Evolutionary conservation across 1,140 invertebrate species (phyloP), one percentile per base, ranked within the genome.

Genomic region (Spodoptera litura): DNA sequence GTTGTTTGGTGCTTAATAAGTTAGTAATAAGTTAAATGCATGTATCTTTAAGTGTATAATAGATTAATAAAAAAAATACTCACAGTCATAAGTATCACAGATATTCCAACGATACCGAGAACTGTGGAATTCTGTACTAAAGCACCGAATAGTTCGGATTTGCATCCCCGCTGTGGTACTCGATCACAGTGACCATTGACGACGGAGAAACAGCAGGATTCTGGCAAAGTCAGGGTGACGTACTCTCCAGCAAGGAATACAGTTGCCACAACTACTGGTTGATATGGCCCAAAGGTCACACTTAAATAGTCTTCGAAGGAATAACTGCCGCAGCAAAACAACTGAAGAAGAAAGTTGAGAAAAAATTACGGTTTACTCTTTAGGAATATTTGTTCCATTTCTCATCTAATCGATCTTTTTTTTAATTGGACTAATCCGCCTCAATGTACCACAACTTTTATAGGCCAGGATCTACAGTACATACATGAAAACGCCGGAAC

Each of bases 51-150:
- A 20, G 20, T 20, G 20, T 20, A 20, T 20, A 20, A 20, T 20
- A 20, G 20, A 20, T 20, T 20, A 20, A 20, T 20, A 20, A 20
- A 20, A 20, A 20, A 20, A 20, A 53, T 38, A 82, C 84, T 81
- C 80, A 89, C 93, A 81, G 92, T 85, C 27, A 93, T 91, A 80
- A 94, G 92, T 87, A 93, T 92, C n/a, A 93, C 90, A 20, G 92
- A 93, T 3, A 94, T 85, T 3, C 93, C 92, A 6, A 94, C 64
- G 25, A 93, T 90, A 2, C 93, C 93, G 2, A 94, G 79, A 5
- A 93, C 89, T 5, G 82, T 91, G 5, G 91, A 80, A 51, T 94
- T 93, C 70, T 94, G 91, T 0, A 89, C 35, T 4, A 94, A 62
- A 49, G 88, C 51, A 12, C 81, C 87, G 13, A 85, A 83, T n/a